phyloP scores from a whole-genome alignment of 2,797 vertebrate species.

The Danio aesculapii region DNA sequence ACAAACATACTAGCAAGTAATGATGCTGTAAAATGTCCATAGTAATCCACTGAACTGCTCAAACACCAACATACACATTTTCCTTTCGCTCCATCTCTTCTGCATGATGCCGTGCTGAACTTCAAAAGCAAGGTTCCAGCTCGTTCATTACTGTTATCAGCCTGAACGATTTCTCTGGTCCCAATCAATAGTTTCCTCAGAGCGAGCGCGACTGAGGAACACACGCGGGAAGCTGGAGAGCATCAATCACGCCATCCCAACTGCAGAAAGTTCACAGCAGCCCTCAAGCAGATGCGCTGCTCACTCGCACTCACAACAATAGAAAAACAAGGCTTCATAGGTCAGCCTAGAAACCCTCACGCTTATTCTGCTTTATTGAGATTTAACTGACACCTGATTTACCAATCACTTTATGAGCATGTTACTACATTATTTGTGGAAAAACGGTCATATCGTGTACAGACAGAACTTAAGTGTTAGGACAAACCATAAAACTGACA shows the following conservation, averaged over 20 bases:
- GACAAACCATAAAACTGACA: too few relatives aligned
- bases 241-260: constrained; percentile 68
- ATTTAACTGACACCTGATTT: not conserved
- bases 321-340: constrained; percentile 5
- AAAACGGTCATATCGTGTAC: too few relatives aligned
- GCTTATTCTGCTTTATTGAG: not conserved
- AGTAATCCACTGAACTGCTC: not conserved
- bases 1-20: too few relatives aligned
- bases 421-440: too few relatives aligned
- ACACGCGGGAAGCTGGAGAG: constrained; percentile 67
- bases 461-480: too few relatives aligned
- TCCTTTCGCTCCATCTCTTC: not conserved
- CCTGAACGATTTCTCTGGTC: constrained; percentile 70
- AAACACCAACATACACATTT: not conserved
- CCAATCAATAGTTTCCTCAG: constrained; percentile 75
- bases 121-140: constrained; percentile 71
- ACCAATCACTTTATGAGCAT: too few relatives aligned
- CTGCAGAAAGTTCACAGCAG: constrained; percentile 22
- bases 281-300: constrained; percentile 41
- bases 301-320: not conserved
- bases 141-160: constrained; percentile 77
- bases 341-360: constrained; percentile 9
- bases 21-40: not conserved
- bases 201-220: constrained; percentile 69
- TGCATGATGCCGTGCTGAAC: constrained; percentile 20